Evolutionary conservation across 2,888 invertebrate species (phyloP).

Genomic region (Odontocolon sp.): DNA sequence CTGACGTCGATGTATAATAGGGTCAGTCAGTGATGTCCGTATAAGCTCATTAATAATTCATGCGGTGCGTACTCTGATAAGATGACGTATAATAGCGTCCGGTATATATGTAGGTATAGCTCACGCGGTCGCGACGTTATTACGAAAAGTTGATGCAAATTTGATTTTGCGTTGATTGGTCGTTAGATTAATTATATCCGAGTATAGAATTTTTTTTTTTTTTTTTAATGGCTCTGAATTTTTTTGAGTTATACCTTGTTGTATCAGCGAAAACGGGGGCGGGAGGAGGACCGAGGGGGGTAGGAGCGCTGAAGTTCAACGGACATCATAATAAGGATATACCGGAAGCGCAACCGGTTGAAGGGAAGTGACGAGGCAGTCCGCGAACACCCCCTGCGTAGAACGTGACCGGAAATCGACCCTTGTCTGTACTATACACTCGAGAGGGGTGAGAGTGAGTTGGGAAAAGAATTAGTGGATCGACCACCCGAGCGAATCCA

Average conservation of each 20-base stretch:
- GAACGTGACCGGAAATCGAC: conserved; percentile 71
- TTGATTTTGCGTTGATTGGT: background rate
- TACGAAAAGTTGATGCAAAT: conserved; percentile 11
- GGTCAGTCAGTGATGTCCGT: conserved; percentile 18
- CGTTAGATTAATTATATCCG: background rate
- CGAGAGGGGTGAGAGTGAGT: conserved; percentile 45
- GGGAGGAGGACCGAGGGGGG: conserved; percentile 9
- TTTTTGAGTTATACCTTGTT: no score
- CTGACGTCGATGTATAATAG: conserved; percentile 2
- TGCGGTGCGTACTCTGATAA: conserved; percentile 3
- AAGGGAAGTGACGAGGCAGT: conserved; percentile 76
- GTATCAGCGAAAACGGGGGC: no score
- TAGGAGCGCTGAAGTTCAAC: conserved; percentile 47
- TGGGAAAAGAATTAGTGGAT: conserved; percentile 46
- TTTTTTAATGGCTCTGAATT: background rate
- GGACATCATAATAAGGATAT: conserved; percentile 42
- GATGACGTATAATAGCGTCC: conserved; percentile 38
- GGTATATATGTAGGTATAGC: no score
- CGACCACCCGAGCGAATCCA: conserved; percentile 64
- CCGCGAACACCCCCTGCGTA: conserved; percentile 67
- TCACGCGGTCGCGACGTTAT: conserved; percentile 37
- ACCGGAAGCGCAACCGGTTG: conserved; percentile 64
- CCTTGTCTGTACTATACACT: conserved; percentile 58
- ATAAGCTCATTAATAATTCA: conserved; percentile 47
- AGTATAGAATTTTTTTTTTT: background rate